Evolutionary conservation across 2,797 vertebrate species (phyloP).

Genomic region (Coendou prehensilis): DNA sequence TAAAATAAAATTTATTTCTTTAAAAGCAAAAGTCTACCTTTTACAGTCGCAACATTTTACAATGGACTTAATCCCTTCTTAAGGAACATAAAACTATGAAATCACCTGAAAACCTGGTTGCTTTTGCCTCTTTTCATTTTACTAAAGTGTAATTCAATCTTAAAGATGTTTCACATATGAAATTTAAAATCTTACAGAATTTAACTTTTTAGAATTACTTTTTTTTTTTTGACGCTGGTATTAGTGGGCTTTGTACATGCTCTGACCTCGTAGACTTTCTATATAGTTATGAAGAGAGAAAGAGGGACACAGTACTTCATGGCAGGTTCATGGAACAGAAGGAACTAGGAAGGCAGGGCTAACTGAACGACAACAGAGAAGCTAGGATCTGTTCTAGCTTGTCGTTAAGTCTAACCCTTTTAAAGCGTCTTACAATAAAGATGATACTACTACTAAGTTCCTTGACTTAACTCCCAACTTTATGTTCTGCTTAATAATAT

Average conservation of each 20-base stretch:
- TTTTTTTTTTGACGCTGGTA: neutral
- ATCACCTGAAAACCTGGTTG: slow-evolving; percentile 18
- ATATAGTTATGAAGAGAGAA: neutral
- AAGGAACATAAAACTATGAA: slow-evolving; percentile 42
- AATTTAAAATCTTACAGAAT: neutral
- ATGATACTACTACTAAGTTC: neutral
- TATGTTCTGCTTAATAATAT: neutral
- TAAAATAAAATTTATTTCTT: slow-evolving; percentile 81
- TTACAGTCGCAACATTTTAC: slow-evolving; percentile 45
- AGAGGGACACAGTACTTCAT: neutral
- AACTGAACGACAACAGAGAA: neutral
- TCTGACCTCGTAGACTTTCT: neutral
- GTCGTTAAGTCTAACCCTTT: neutral
- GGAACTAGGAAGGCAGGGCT: slow-evolving; percentile 8
- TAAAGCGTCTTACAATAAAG: slow-evolving; percentile 49
- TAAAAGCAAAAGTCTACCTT: slow-evolving; percentile 16
- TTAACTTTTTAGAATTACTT: neutral
- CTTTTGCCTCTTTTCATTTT: slow-evolving; percentile 30
- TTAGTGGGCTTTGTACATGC: neutral
- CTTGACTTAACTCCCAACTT: slow-evolving; percentile 34
- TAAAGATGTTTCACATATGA: slow-evolving; percentile 32
- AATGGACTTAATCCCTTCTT: slow-evolving; percentile 26
- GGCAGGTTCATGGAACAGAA: neutral
- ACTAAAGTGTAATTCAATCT: slow-evolving; percentile 26
- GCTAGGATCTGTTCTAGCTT: neutral